These are phyloP conservation scores for Rhodeus uyekii DNA, from an alignment of 2,797 vertebrate species.

Conservation along the genomic window DNA sequence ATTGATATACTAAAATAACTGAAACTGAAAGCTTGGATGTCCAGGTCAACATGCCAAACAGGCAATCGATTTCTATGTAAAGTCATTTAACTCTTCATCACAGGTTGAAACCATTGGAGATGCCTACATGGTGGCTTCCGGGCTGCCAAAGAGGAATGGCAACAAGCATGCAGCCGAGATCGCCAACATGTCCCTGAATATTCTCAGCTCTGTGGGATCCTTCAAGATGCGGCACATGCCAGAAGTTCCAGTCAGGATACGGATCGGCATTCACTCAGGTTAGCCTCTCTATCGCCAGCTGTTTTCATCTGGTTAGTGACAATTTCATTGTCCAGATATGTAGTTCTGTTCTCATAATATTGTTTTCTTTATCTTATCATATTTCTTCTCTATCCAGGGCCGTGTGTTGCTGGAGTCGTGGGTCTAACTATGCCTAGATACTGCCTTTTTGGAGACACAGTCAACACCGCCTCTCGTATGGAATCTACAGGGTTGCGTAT, in stretches of 20 bases:
- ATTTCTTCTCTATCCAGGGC: conserved; percentile 65
- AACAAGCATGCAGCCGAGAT: conserved; percentile 86
- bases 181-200: conserved; percentile 87
- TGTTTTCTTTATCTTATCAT: neutral
- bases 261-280: conserved; percentile 87
- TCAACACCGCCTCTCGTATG: conserved; percentile 88
- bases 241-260: conserved; percentile 83
- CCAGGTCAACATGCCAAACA: neutral
- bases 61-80: neutral
- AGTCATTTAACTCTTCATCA: neutral
- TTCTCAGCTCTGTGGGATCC: conserved; percentile 84
- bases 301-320: neutral
- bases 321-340: neutral
- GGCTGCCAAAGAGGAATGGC: conserved; percentile 82
- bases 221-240: conserved; percentile 88
- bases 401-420: conserved; percentile 84
- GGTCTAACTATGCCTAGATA: conserved; percentile 87
- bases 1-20: neutral
- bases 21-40: conserved; percentile 29
- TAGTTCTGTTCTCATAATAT: neutral
- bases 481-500: conserved; percentile 86
- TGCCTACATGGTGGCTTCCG: conserved; percentile 87
- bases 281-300: conserved; percentile 14
- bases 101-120: conserved; percentile 88
- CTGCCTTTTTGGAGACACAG: conserved; percentile 87